A percentile compares a stretch with the other conserved stretches of the same genome.
phyloP scores from a whole-genome alignment of 2,888 invertebrate species.

The Epsilonema sp. region DNA sequence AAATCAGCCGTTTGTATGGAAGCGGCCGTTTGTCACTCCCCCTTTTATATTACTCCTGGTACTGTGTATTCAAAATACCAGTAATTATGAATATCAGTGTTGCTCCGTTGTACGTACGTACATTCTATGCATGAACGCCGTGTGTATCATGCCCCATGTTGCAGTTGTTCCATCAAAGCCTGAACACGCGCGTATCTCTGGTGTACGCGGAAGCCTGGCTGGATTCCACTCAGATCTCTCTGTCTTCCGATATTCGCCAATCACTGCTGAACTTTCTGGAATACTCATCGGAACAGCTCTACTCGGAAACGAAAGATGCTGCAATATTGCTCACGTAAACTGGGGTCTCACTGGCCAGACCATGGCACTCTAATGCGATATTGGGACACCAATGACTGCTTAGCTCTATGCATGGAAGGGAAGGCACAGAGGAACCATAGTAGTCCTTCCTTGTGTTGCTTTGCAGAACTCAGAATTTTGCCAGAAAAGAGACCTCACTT shows the following conservation, averaged over 20 bases:
- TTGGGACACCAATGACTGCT: too few species aligned
- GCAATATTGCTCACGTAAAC: conserved; percentile 64
- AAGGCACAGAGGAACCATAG: too few species aligned
- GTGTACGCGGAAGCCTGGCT: conserved; percentile 95
- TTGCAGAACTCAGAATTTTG: conserved; percentile 56
- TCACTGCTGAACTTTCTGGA: conserved; percentile 77
- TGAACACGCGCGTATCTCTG: conserved; percentile 79
- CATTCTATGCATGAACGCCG: too few species aligned
- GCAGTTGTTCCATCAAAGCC: conserved; percentile 64
- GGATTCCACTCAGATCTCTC: conserved; percentile 57
- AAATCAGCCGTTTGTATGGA: too few species aligned
- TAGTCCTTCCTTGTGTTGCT: too few species aligned
- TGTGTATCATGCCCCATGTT: too few species aligned
- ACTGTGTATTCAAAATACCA: too few species aligned
- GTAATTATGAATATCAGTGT: too few species aligned
- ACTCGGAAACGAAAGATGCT: conserved; percentile 67
- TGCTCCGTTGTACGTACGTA: too few species aligned
- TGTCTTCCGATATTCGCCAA: conserved; percentile 63
- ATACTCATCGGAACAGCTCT: conserved; percentile 64
- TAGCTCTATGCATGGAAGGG: too few species aligned
- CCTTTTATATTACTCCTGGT: too few species aligned
- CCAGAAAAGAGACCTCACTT: conserved; percentile 76
- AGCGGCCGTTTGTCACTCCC: too few species aligned
- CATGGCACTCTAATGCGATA: background rate
- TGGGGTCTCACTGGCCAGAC: background rate